Conservation (phyloP, 2,113 vertebrate genomes). For the Acanthisitta chloris region DNA sequence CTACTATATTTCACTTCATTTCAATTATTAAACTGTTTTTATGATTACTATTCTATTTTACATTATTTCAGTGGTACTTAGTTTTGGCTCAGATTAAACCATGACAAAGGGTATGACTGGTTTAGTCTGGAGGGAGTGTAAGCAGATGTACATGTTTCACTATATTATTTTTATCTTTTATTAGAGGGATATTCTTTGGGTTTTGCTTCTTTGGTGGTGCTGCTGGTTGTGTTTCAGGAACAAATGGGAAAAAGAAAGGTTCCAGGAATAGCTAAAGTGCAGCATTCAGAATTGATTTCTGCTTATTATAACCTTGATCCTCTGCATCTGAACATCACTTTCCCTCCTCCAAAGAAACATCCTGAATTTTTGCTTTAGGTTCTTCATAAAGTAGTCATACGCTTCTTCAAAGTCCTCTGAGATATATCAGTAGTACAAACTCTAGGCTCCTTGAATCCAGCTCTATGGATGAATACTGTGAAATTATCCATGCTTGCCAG, state of each 20-base stretch:
- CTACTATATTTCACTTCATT: not conserved
- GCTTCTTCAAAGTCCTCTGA: not conserved
- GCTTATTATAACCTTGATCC: constrained; percentile 28
- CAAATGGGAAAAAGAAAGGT: not conserved
- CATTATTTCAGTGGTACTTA: not conserved
- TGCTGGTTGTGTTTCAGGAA: not conserved
- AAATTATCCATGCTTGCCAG: not conserved
- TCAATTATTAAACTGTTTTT: not conserved
- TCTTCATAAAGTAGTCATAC: not conserved
- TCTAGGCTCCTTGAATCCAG: not conserved
- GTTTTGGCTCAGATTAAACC: not conserved
- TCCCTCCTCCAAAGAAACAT: not conserved
- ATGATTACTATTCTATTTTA: not conserved
- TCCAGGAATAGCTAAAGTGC: constrained; percentile 41
- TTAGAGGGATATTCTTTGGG: not conserved
- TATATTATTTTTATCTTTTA: not conserved
- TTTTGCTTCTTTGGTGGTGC: not conserved
- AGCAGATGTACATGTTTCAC: not conserved
- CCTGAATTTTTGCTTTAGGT: not conserved
- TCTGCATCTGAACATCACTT: not conserved
- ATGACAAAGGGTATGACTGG: not conserved
- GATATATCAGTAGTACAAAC: not conserved
- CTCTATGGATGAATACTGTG: not conserved
- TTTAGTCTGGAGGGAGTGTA: not conserved
- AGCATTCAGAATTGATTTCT: constrained; percentile 46